Conservation (phyloP, 2,888 invertebrate genomes). For the Ectemnius lituratus region DNA sequence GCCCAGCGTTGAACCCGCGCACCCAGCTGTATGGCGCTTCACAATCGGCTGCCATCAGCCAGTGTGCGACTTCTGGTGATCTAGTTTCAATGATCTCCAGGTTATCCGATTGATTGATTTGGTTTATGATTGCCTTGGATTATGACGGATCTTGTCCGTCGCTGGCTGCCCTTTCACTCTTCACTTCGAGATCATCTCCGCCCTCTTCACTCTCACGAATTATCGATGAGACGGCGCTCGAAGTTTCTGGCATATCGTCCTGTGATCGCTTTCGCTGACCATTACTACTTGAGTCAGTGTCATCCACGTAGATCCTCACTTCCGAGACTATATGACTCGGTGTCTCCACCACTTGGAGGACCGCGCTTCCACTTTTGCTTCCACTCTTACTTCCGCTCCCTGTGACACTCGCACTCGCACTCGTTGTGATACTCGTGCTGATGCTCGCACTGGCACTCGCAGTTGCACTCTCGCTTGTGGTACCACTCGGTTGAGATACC, state of each 20-base stretch:
- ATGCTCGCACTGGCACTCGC: slow-evolving; percentile 35
- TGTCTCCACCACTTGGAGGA: slow-evolving; percentile 37
- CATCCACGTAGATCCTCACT: slow-evolving; percentile 69
- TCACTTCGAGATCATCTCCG: slow-evolving; percentile 16
- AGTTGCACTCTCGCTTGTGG: slow-evolving; percentile 35
- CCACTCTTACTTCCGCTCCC: slow-evolving; percentile 26
- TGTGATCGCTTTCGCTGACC: slow-evolving; percentile 21
- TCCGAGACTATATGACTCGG: slow-evolving; percentile 56
- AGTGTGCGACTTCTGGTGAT: too few species aligned
- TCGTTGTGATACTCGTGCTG: slow-evolving; percentile 38
- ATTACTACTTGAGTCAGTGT: slow-evolving; percentile 66
- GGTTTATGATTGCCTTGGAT: slow-evolving; percentile 24
- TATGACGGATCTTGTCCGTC: slow-evolving; percentile 50
- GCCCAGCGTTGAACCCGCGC: slow-evolving; percentile 49
- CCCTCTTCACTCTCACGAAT: slow-evolving; percentile 1
- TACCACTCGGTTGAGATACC: slow-evolving; percentile 25
- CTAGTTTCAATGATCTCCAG: slow-evolving; percentile 6
- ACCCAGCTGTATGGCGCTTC: slow-evolving; percentile 29
- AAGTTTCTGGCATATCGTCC: slow-evolving; percentile 42
- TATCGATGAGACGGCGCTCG: slow-evolving; percentile 35
- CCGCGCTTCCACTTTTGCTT: slow-evolving; percentile 19
- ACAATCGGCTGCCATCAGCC: not conserved
- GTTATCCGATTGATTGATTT: not conserved
- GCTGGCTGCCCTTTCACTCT: slow-evolving; percentile 29
- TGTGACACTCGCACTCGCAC: slow-evolving; percentile 37